Evolutionary conservation across 2,888 invertebrate species (phyloP).

Genomic region (Acanthosepion pharaonis): DNA sequence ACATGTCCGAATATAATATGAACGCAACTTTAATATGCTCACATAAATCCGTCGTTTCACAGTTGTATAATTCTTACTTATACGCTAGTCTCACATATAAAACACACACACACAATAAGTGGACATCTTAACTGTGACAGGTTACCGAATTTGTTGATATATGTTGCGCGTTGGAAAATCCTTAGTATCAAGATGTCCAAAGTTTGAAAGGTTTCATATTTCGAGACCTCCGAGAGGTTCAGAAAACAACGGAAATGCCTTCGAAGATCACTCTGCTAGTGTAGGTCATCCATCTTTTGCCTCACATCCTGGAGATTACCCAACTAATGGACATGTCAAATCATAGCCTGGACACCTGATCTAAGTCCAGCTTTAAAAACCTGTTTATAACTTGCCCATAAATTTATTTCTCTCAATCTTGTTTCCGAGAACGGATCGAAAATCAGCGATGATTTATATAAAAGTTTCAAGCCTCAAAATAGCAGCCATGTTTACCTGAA

Average conservation of each 20-base stretch:
- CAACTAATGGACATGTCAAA: conserved; percentile 1
- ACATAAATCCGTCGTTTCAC: background rate
- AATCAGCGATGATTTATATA: background rate
- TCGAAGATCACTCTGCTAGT: background rate
- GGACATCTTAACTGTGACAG: background rate
- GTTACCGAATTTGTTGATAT: background rate
- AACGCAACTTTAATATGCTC: background rate
- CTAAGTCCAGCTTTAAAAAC: background rate
- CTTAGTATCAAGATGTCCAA: background rate
- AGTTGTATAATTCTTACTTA: background rate
- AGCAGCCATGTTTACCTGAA: too few species aligned
- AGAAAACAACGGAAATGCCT: conserved; percentile 9
- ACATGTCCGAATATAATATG: background rate
- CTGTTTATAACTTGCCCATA: background rate
- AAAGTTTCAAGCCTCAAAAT: background rate
- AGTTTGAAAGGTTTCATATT: background rate
- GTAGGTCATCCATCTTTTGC: background rate
- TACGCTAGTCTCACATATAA: background rate
- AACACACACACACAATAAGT: background rate
- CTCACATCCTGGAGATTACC: background rate
- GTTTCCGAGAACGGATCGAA: background rate
- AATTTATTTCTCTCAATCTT: background rate
- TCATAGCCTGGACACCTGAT: background rate
- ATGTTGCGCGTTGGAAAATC: background rate
- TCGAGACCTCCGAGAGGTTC: background rate